Evolutionary conservation across 2,113 vertebrate species (phyloP).

Genomic region (Crocuta crocuta): DNA sequence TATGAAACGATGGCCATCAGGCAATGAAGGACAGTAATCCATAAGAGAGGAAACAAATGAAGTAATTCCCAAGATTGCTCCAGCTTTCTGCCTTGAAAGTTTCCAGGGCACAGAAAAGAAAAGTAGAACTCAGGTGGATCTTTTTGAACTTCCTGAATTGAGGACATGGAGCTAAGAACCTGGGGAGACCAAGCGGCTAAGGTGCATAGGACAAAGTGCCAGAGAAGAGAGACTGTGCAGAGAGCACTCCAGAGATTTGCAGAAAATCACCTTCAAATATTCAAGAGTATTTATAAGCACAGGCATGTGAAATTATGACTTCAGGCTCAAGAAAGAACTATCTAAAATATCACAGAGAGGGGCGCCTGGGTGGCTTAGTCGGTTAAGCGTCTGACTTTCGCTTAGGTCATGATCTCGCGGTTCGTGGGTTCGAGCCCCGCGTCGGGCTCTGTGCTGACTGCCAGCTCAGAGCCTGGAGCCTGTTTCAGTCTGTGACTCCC

Average conservation of each 20-base stretch:
- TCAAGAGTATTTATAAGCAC: background rate
- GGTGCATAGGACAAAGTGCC: background rate
- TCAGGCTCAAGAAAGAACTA: background rate
- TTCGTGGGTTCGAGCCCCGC: too few species aligned
- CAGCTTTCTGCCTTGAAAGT: background rate
- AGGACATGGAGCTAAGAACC: background rate
- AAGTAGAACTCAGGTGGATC: background rate
- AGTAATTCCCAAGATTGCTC: background rate
- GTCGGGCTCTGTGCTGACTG: too few species aligned
- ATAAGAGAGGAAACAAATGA: background rate
- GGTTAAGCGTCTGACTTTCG: too few species aligned
- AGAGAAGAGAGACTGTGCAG: too few species aligned
- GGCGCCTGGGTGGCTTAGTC: too few species aligned
- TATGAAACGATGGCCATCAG: background rate
- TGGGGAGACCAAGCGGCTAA: background rate
- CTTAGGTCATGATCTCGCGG: too few species aligned
- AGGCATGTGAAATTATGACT: background rate
- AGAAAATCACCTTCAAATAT: background rate
- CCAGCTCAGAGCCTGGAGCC: too few species aligned
- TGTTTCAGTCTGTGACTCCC: too few species aligned
- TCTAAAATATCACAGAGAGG: background rate
- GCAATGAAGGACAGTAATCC: background rate
- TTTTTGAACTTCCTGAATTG: background rate
- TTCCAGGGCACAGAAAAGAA: background rate
- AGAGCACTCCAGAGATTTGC: background rate